phyloP scores from a whole-genome alignment of 2,888 invertebrate species.

The Drosophila flavopinicola region DNA sequence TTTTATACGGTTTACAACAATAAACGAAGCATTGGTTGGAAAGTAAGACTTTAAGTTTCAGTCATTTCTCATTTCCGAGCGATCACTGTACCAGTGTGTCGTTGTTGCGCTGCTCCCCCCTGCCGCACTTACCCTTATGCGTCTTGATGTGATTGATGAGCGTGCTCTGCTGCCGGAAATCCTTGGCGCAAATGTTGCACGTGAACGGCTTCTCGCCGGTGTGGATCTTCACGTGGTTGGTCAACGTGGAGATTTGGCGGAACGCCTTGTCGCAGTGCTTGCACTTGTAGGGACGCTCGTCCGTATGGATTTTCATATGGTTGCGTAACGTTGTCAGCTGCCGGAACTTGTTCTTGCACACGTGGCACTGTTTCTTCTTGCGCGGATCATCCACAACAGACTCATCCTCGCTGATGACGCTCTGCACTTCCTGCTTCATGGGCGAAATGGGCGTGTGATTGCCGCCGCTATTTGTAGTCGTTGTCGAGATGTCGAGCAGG shows the following conservation, averaged over 20 bases:
- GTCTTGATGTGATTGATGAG: constrained; percentile 82
- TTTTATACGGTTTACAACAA: no score
- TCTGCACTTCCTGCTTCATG: constrained; percentile 80
- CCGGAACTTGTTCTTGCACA: constrained; percentile 82
- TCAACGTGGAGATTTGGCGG: constrained; percentile 82
- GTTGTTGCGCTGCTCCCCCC: constrained; percentile 4
- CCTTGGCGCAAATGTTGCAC: constrained; percentile 82
- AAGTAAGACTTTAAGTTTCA: no score
- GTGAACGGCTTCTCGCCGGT: constrained; percentile 82
- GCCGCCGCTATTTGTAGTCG: constrained; percentile 75
- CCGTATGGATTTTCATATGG: constrained; percentile 82
- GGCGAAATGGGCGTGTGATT: constrained; percentile 80
- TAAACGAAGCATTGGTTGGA: no score
- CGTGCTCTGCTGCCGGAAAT: constrained; percentile 82
- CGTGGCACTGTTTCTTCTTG: constrained; percentile 82
- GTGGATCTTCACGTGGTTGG: constrained; percentile 82
- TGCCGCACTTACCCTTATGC: constrained; percentile 81
- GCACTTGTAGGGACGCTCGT: constrained; percentile 82
- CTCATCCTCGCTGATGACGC: constrained; percentile 77
- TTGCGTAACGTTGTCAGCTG: constrained; percentile 82
- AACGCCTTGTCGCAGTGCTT: constrained; percentile 82
- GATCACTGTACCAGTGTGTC: constrained; percentile 13
- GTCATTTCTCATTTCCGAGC: neutral
- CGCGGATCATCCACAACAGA: constrained; percentile 81
- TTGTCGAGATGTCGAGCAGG: constrained; percentile 80